These are phyloP conservation scores for Drosophila bunnanda DNA, from an alignment of 2,888 invertebrate genomes.

Conservation along the genomic window DNA sequence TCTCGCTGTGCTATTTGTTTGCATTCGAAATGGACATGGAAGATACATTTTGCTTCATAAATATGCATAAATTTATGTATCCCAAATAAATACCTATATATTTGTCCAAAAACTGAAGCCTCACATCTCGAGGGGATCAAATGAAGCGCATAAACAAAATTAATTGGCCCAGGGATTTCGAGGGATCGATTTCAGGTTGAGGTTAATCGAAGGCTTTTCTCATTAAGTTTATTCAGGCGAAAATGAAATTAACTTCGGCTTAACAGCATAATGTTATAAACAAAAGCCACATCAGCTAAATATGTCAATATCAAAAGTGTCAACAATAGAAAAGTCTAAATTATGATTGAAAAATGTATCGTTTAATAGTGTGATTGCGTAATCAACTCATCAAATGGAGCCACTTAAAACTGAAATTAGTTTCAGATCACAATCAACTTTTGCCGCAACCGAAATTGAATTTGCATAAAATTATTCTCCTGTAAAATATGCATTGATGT, in stretches of 20 bases:
- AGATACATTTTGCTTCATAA: slow-evolving; percentile 68
- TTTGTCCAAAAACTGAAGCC: slow-evolving; percentile 47
- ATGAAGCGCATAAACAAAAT: slow-evolving; percentile 61
- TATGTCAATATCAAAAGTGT: background rate
- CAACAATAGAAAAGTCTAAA: background rate
- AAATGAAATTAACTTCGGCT: background rate
- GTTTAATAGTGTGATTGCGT: background rate
- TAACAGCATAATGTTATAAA: background rate
- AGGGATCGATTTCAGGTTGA: slow-evolving; percentile 1
- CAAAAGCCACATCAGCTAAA: background rate
- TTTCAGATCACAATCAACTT: slow-evolving; percentile 15
- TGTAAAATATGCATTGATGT: slow-evolving; percentile 3
- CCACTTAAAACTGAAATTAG: slow-evolving; percentile 29
- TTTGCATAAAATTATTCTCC: slow-evolving; percentile 17
- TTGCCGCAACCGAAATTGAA: background rate
- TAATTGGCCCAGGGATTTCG: slow-evolving; percentile 70
- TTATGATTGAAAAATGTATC: background rate
- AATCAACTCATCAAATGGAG: slow-evolving; percentile 8
- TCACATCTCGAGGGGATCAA: slow-evolving; percentile 56
- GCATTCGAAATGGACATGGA: slow-evolving; percentile 77
- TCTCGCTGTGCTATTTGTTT: slow-evolving; percentile 68
- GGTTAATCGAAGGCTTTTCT: background rate
- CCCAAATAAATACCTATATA: slow-evolving; percentile 36
- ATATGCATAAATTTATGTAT: slow-evolving; percentile 77
- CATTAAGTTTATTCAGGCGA: slow-evolving; percentile 9